Evolutionary conservation across 2,888 invertebrate species (phyloP).

Genomic region (Hyposoter dolosus): DNA sequence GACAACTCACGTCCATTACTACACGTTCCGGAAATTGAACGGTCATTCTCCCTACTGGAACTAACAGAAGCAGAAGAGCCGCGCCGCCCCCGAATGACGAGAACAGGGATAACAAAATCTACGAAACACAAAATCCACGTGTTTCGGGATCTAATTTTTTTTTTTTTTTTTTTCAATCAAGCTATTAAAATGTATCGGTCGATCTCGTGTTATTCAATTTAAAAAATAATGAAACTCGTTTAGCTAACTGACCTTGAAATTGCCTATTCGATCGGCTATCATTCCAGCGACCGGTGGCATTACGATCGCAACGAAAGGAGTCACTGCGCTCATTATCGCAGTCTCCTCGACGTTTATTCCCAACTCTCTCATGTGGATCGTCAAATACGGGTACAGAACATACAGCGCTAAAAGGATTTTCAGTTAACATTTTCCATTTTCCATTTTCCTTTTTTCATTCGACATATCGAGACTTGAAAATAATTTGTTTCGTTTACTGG

Average conservation of each 20-base stretch:
- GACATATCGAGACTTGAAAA: neutral
- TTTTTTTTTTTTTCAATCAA: neutral
- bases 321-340: slow-evolving; percentile 92
- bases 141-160: neutral
- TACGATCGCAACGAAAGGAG: slow-evolving; percentile 90
- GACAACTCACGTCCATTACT: slow-evolving; percentile 87
- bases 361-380: slow-evolving; percentile 92
- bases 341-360: slow-evolving; percentile 93
- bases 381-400: slow-evolving; percentile 92
- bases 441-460: neutral
- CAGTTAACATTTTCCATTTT: neutral
- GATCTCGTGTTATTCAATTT: neutral
- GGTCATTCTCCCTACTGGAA: slow-evolving; percentile 90
- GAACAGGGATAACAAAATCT: slow-evolving; percentile 89
- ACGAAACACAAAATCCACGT: slow-evolving; percentile 87
- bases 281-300: slow-evolving; percentile 92
- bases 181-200: neutral
- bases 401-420: slow-evolving; percentile 87
- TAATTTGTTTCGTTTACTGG: slow-evolving; percentile 87
- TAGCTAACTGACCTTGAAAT: slow-evolving; percentile 88
- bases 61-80: slow-evolving; percentile 89
- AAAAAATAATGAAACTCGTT: neutral
- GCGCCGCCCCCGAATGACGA: slow-evolving; percentile 89
- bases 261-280: slow-evolving; percentile 92
- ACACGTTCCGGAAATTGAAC: slow-evolving; percentile 88